Evolutionary conservation across 1,140 invertebrate genomes (phyloP).

Genomic region (Sycophila sp.): DNA sequence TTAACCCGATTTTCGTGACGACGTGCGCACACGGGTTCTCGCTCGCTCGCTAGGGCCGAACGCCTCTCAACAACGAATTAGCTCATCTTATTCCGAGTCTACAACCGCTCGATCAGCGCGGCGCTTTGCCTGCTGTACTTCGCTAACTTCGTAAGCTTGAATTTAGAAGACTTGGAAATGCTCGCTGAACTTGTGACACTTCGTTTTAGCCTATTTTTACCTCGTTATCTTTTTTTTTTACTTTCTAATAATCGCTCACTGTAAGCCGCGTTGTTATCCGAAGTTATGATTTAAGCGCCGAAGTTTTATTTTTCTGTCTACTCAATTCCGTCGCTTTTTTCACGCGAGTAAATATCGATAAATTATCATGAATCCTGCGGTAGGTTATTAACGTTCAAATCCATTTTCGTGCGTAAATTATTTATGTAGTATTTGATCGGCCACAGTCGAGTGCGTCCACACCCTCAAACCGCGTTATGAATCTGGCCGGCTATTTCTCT

Average conservation of each 20-base stretch:
- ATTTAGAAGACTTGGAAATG: not conserved
- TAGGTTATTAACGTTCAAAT: too few species aligned
- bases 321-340: not conserved
- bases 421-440: constrained; percentile 24
- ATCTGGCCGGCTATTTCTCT: constrained; percentile 35
- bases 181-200: not conserved
- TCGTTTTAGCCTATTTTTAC: not conserved
- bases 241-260: too few species aligned
- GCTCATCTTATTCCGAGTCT: not conserved
- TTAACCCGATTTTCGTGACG: not conserved
- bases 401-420: too few species aligned
- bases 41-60: too few species aligned
- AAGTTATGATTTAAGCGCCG: too few species aligned
- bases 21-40: too few species aligned
- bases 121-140: not conserved
- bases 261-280: too few species aligned
- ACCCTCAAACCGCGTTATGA: constrained; percentile 37
- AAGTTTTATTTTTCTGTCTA: not conserved
- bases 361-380: not conserved
- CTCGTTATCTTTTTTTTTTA: not conserved
- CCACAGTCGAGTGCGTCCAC: not conserved
- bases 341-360: not conserved
- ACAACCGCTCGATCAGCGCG: not conserved
- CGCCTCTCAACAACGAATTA: not conserved
- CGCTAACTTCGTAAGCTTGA: not conserved